Evolutionary conservation across 2,888 invertebrate genomes (phyloP), one percentile per base, ranked within the genome.

Genomic region (Lobophora halterata): DNA sequence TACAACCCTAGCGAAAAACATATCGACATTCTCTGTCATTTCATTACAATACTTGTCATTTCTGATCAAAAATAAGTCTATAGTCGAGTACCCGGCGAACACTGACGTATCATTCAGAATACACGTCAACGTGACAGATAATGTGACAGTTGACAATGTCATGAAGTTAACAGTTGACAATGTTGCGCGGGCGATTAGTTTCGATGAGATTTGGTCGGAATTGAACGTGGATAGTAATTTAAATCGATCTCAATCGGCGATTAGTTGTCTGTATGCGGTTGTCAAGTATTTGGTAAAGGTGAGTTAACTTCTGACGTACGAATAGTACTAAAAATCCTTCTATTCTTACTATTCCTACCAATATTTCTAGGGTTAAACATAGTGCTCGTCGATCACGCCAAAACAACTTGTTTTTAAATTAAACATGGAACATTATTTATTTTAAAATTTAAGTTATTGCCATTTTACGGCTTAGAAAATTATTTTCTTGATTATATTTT

Each of bases 201-300:
- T 83, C 16, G 61, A 68, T 1, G 80, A 85, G 46, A 79, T 88
- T 29, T 88, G 87, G 87, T 54, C 63, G 0, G 81, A 85, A 34
- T 50, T 88, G 52, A 88, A 88, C 44, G 55, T 62, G 0, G 87
- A 88, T 35, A 69, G 65, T 1, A 87, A 88, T 52, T 51, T 67
- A 2, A 83, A 83, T 54, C 71, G 85, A 31, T 78, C 73, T 1
- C 88, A 88, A 32, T 88, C 88, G 1, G 86, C 87, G 1, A 75
- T 88, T 0, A 83, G 87, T 42, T 88, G 88, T 40, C 62, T 88
- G 55, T 88, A 80, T 51, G 85, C 85, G 0, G 64, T 85, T 11
- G 75, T 87, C 3, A 85, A 86, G 44, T 83, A 88, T 69, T 65
- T 83, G 27, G 81, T 86, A 1, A 86, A 87, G 74, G 88, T 88